Conservation (phyloP, 2,797 vertebrate genomes). For the Microcaecilia unicolor region DNA sequence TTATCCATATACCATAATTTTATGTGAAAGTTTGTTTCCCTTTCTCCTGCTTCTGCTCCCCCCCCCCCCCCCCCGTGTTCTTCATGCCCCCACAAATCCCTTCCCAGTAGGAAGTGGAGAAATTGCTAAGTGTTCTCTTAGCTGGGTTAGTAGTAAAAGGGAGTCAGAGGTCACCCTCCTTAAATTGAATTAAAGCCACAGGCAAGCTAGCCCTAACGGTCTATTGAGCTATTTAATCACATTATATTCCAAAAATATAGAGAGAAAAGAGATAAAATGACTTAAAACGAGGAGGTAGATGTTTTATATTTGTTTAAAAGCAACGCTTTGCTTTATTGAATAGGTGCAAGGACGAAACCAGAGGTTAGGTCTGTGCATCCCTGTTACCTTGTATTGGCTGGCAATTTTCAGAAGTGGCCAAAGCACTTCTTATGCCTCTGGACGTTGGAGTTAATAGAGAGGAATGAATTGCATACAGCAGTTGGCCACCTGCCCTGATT, state of each 20-base stretch:
- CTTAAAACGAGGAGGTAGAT: constrained; percentile 68
- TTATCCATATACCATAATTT: constrained; percentile 94
- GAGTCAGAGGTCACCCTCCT: constrained; percentile 76
- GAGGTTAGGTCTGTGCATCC: no score
- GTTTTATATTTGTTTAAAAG: constrained; percentile 68
- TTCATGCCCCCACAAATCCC: constrained; percentile 26
- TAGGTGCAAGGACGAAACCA: no score
- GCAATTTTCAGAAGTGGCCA: no score
- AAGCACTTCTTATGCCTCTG: no score
- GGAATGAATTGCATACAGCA: no score
- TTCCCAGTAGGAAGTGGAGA: constrained; percentile 57
- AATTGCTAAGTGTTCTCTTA: constrained; percentile 63
- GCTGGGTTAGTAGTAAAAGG: constrained; percentile 59
- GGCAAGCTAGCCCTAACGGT: constrained; percentile 55
- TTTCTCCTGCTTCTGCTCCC: constrained; percentile 36
- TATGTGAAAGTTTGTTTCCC: constrained; percentile 80
- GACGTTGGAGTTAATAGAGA: no score
- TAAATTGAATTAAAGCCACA: constrained; percentile 68
- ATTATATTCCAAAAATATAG: constrained; percentile 70
- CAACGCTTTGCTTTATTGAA: constrained; percentile 60
- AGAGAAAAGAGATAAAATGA: constrained; percentile 67
- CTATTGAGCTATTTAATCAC: constrained; percentile 66
- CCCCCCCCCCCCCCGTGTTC: constrained; percentile 4
- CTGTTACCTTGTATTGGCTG: no score
- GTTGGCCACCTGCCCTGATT: no score